Conservation (phyloP, 2,888 invertebrate genomes). For the Mongoloraphidia duomilia region DNA sequence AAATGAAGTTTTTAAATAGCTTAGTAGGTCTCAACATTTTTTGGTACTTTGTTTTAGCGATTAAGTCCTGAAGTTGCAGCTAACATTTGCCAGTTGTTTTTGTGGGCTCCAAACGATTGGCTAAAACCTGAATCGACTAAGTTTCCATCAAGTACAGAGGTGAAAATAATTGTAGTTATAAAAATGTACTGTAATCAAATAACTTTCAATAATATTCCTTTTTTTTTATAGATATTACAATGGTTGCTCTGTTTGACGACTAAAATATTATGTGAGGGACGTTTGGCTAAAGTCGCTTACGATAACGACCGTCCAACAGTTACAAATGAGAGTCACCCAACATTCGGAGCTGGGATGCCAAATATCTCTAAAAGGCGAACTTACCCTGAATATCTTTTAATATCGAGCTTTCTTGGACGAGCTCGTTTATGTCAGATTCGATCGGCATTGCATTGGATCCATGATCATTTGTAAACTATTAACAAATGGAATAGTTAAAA, state of each 20-base stretch:
- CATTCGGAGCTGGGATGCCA: conserved; percentile 8
- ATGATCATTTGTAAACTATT: conserved; percentile 25
- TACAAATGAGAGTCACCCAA: conserved; percentile 1
- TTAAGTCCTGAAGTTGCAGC: conserved; percentile 56
- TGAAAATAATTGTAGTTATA: conserved; percentile 18
- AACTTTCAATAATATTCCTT: conserved; percentile 7
- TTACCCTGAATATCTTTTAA: conserved; percentile 55
- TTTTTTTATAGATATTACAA: conserved; percentile 45
- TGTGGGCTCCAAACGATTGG: conserved; percentile 65
- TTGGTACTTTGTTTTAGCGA: conserved; percentile 21
- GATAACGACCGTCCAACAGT: conserved; percentile 4
- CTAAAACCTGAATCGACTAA: conserved; percentile 31
- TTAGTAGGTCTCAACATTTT: background rate
- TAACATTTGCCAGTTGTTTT: conserved; percentile 54
- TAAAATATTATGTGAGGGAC: conserved; percentile 55
- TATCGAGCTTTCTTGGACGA: conserved; percentile 51
- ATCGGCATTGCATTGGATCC: conserved; percentile 50
- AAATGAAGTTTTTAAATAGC: background rate
- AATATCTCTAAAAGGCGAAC: conserved; percentile 37
- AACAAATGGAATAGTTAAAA: no score
- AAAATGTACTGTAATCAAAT: conserved; percentile 4
- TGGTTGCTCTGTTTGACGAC: conserved; percentile 61
- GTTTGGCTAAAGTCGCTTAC: conserved; percentile 21
- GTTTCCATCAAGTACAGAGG: conserved; percentile 47
- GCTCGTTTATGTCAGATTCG: conserved; percentile 45